Base-by-base conservation (phyloP, 2,797 vertebrate genomes). In the Phrynocephalus vlangalii region DNA sequence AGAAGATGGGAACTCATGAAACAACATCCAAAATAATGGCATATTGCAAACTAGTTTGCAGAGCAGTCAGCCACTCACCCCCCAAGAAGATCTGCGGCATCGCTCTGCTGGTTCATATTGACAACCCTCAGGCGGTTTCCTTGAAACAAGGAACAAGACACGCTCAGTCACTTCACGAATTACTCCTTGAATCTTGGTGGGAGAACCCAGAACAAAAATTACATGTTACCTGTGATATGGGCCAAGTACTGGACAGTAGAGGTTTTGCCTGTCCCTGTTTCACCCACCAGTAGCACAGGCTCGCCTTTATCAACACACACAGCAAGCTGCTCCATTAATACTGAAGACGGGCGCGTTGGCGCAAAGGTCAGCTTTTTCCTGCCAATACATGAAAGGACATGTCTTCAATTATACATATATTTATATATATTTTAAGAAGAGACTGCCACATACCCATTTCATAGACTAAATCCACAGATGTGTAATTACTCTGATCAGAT, bases 21-120 rank as follows among this genome's bases (percentile, higher is more conserved):
- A 30, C 5, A 3, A 11, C 22, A 67, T 22, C 56, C 28, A n/a
- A n/a, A 71, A 44, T 4, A 44, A 44, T 28, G n/a, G 20, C 11
- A 38, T 38, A 72, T n/a, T 81, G 48, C 22, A 38, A 1, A 80
- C 28, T 48, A 56, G 33, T 86, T n/a, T 63, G 20, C 5, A 22
- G 13, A 86, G 79, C 44, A 48, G 1, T 15, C 76, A 89, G 26
- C 60, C 13, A 96, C 98, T 98, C 94, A 99, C 99, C 99, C 99
- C 88, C 99, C 99, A 28, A 99, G 96, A 1, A 99, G 97, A 96
- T 99, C 99, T 13, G 98, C 98, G 0, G 98, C 98, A 93, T 99
- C 99, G 92, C 99, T 99, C 93, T 99, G 99, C 87, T 99, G 99
- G 95, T 99, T 99, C 99, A 99, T 99, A 95, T 99, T 99, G 86